A percentile compares a stretch with the other conserved stretches of the same genome.
phyloP scores from a whole-genome alignment of 2,888 invertebrate genomes.

The Xanthorhoe designata region DNA sequence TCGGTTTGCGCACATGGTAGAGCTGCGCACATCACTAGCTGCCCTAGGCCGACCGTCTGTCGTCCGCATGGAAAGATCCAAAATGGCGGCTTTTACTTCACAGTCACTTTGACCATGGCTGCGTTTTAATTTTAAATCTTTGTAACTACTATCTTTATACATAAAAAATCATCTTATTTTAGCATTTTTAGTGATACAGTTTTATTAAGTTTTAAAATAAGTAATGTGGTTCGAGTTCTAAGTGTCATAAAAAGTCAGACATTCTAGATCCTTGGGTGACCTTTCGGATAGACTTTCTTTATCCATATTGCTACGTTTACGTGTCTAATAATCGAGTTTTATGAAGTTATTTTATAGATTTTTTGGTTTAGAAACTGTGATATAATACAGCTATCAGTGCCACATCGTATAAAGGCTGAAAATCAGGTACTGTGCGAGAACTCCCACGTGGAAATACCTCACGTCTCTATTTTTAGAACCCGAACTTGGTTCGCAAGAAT shows the following conservation, averaged over 20 bases:
- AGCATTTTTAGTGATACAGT: slow-evolving; percentile 62
- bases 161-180: slow-evolving; percentile 57
- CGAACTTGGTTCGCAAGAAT: slow-evolving; percentile 76
- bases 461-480: slow-evolving; percentile 81
- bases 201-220: slow-evolving; percentile 69
- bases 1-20: slow-evolving; percentile 50
- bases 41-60: slow-evolving; percentile 55
- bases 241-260: slow-evolving; percentile 70
- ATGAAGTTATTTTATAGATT: slow-evolving; percentile 56
- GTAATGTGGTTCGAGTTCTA: slow-evolving; percentile 71
- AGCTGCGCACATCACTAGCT: slow-evolving; percentile 80
- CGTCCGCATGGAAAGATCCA: slow-evolving; percentile 72
- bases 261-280: slow-evolving; percentile 82
- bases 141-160: slow-evolving; percentile 60
- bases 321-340: slow-evolving; percentile 55
- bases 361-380: slow-evolving; percentile 67
- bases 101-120: slow-evolving; percentile 75
- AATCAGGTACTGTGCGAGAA: slow-evolving; percentile 77
- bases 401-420: slow-evolving; percentile 66
- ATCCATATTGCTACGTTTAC: slow-evolving; percentile 77
- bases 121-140: slow-evolving; percentile 69
- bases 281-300: slow-evolving; percentile 80
- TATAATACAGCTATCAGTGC: slow-evolving; percentile 74
- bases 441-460: slow-evolving; percentile 85
- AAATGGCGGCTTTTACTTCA: slow-evolving; percentile 81